Evolutionary conservation across 2,888 invertebrate genomes (phyloP).

Genomic region (Nesidiocoris tenuis): DNA sequence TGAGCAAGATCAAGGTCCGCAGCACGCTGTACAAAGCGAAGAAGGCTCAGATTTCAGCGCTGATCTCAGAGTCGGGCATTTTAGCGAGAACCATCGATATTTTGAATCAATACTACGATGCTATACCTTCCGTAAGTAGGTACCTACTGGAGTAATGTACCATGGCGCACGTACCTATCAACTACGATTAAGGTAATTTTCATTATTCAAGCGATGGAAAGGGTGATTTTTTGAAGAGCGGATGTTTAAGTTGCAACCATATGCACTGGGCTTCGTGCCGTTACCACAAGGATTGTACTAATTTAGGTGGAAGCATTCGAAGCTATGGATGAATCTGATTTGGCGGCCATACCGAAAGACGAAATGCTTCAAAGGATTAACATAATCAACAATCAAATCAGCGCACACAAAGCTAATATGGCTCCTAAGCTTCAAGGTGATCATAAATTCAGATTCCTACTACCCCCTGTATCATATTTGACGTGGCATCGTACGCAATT

Average conservation of each 20-base stretch:
- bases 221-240: too few relatives aligned
- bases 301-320: constrained; percentile 48
- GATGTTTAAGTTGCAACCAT: too few relatives aligned
- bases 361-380: constrained; percentile 53
- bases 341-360: constrained; percentile 54
- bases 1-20: constrained; percentile 75
- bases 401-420: constrained; percentile 64
- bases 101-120: constrained; percentile 60
- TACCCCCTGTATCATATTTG: not conserved
- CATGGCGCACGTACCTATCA: too few relatives aligned
- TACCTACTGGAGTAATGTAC: too few relatives aligned
- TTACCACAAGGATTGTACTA: too few relatives aligned
- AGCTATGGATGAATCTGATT: constrained; percentile 56
- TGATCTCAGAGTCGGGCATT: constrained; percentile 75
- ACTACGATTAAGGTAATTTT: too few relatives aligned
- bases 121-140: constrained; percentile 52
- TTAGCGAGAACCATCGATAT: constrained; percentile 74
- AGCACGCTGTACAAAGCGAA: constrained; percentile 80
- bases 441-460: not conserved
- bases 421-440: constrained; percentile 57
- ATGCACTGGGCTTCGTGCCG: too few relatives aligned
- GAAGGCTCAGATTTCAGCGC: constrained; percentile 70
- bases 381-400: constrained; percentile 60
- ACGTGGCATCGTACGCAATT: not conserved
- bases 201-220: too few relatives aligned